Evolutionary conservation across 2,113 vertebrate species (phyloP).

Genomic region (Ctenodactylus gundi): DNA sequence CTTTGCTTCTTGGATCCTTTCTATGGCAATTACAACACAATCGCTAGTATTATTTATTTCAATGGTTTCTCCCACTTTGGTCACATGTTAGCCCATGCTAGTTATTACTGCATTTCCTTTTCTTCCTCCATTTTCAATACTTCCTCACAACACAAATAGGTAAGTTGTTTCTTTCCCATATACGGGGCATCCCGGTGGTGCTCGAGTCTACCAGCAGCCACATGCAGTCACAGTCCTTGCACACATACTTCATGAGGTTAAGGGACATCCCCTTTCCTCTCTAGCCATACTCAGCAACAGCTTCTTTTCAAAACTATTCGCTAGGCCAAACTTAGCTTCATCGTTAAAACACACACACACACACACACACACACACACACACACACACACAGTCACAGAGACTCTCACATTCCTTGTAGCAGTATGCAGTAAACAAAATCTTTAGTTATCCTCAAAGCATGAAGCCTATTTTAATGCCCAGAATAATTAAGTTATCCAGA

Average conservation of each 20-base stretch:
- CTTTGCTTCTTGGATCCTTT: background rate
- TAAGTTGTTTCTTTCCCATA: background rate
- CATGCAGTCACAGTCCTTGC: background rate
- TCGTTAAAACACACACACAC: too few species aligned
- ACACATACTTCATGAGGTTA: background rate
- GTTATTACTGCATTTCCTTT: background rate
- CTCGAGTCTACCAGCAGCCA: background rate
- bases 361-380: too few species aligned
- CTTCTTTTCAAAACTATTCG: background rate
- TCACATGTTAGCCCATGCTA: background rate
- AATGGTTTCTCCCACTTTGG: background rate
- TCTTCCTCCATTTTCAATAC: background rate
- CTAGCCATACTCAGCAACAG: background rate
- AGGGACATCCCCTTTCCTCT: background rate
- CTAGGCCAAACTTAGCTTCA: background rate
- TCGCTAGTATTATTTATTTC: background rate
- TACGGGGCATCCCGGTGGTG: background rate
- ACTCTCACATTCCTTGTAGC: background rate
- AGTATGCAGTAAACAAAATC: background rate
- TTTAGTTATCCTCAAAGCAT: slow-evolving; percentile 22
- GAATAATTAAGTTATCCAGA: slow-evolving; percentile 24
- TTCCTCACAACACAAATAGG: background rate
- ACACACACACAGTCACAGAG: background rate
- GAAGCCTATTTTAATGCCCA: background rate
- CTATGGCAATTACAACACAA: background rate